Percentiles rank a stretch among this genome's conserved stretches.
Conservation (phyloP, 30 jellyfish, hydroid and myxozoan species). For the Calvadosia cruxmelitensis region DNA sequence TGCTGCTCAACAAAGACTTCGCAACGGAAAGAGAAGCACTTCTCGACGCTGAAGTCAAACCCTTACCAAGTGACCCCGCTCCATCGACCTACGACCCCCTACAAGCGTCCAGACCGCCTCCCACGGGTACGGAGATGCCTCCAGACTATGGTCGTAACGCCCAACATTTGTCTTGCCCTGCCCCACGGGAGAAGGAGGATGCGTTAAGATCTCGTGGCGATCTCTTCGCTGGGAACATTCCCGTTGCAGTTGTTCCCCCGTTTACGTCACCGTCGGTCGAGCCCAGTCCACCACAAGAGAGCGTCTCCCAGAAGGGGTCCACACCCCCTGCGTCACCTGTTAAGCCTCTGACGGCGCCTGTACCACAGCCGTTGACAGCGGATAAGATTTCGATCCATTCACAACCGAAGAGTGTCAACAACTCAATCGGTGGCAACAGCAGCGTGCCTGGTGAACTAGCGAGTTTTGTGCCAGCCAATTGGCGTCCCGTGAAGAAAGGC, state of each 20-base stretch:
- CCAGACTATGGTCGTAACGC: too few relatives aligned
- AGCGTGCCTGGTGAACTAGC: background rate
- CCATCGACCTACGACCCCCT: background rate
- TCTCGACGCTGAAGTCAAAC: background rate
- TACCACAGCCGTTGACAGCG: background rate
- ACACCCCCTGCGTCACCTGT: background rate
- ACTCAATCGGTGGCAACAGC: background rate
- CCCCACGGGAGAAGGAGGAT: background rate
- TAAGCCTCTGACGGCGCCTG: background rate
- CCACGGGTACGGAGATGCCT: background rate
- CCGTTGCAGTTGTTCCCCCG: background rate
- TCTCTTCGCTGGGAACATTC: background rate
- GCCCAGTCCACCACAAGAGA: background rate
- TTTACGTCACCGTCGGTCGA: background rate
- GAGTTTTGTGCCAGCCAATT: slow-evolving; percentile 73
- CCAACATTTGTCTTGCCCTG: background rate
- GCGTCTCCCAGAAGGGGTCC: background rate
- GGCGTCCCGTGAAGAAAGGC: slow-evolving; percentile 89
- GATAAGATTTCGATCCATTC: background rate
- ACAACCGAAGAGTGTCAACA: background rate
- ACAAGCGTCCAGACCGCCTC: background rate
- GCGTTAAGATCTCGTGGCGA: background rate
- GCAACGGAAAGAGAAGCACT: background rate
- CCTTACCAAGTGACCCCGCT: background rate
- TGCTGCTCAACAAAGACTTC: background rate